Conservation (phyloP, 1,140 invertebrate genomes). For the Diuraphis noxia region DNA sequence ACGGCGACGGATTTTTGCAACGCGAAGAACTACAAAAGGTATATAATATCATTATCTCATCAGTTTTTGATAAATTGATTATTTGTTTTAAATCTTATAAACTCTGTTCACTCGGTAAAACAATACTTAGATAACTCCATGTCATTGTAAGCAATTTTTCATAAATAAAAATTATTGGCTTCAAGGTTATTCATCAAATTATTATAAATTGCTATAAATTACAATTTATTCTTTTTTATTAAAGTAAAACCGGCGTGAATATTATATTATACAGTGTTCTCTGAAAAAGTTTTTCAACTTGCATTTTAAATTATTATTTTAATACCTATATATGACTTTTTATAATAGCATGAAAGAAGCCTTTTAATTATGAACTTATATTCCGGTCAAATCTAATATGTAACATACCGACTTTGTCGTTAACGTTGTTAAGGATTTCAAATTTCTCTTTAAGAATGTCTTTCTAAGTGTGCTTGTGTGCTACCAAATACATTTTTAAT, state of each 20-base stretch:
- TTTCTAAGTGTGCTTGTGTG: background rate
- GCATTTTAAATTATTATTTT: background rate
- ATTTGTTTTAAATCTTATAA: background rate
- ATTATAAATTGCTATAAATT: background rate
- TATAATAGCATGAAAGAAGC: background rate
- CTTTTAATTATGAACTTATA: background rate
- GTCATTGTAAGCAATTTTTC: background rate
- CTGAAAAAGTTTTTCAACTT: background rate
- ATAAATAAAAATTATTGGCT: background rate
- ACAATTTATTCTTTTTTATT: background rate
- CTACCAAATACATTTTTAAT: background rate
- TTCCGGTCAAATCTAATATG: background rate
- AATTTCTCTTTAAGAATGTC: background rate
- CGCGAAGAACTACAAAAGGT: slow-evolving; percentile 70
- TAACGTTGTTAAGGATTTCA: background rate
- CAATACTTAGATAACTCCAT: background rate
- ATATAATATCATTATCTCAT: slow-evolving; percentile 49
- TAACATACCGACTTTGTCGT: background rate
- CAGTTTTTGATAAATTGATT: background rate
- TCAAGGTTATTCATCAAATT: background rate
- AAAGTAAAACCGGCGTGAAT: background rate
- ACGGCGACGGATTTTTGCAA: slow-evolving; percentile 72
- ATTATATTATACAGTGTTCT: background rate
- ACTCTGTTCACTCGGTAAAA: background rate
- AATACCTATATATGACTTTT: background rate